Evolutionary conservation across 2,113 vertebrate genomes (phyloP), one percentile per base, ranked within the genome.

Genomic region (Ibidorhyncha struthersii): DNA sequence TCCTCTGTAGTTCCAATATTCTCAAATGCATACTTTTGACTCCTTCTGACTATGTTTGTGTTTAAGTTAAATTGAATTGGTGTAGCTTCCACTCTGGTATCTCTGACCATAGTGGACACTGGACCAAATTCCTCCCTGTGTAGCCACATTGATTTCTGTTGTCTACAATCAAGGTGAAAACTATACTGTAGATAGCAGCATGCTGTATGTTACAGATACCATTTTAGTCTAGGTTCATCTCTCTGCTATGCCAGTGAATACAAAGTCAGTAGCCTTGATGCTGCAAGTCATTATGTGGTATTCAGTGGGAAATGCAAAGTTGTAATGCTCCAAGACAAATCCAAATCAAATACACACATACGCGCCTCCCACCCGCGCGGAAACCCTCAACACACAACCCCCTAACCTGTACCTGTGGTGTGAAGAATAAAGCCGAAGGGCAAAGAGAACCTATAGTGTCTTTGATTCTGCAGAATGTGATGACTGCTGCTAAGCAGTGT

Each of bases 111-210:
- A 55, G 58, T 3, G 77, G 59, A 50, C 8, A 26, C 14, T 17
- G 25, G 26, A 72, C 34, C 12, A 89, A 70, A 66, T 45, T 89
- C 9, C 40, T 83, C 26, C 10, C 27, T 11, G 2, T 52, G 13
- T 45, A 45, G 73, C 15, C 49, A 18, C 40, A 38, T 15, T 67
- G 55, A 67, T 78, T 90, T 66, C 16, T 82, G 8, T 52, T 59
- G 8, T 41, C 43, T 69, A 8, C 17, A 52, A 2, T 15, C 26
- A 56, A 81, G 83, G 52, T 73, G 53, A 12, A 77, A 72, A 61
- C 8, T 69, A 1, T 5, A 10, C 32, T 26, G 3, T 45, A 0
- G 0, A 70, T 22, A 80, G n/a, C 58, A 72, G 34, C 19, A 20
- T 27, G 18, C 9, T 0, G 1, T 81, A 86, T 72, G 10, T 65